Evolutionary conservation across 2,113 vertebrate genomes (phyloP).

Genomic region (Platycercus adscitus): DNA sequence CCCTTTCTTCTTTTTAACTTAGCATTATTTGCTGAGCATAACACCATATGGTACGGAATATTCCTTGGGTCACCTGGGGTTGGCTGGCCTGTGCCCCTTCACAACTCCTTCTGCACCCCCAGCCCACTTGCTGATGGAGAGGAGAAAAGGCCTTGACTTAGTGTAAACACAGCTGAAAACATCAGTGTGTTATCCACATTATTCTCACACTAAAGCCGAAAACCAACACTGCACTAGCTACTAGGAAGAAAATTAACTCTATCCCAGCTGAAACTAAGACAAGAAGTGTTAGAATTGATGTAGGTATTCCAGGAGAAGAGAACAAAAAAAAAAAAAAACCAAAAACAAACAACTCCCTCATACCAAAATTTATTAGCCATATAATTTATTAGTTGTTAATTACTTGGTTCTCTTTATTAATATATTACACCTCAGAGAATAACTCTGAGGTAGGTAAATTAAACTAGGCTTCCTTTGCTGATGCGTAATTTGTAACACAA

Average conservation of each 20-base stretch:
- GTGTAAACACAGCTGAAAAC: background rate
- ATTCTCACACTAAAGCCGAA: background rate
- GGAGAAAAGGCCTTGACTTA: background rate
- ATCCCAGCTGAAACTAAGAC: background rate
- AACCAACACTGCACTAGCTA: too few species aligned
- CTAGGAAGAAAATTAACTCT: background rate
- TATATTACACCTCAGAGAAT: constrained; percentile 41
- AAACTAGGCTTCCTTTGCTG: constrained; percentile 36
- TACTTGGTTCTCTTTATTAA: constrained; percentile 57
- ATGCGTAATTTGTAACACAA: constrained; percentile 45
- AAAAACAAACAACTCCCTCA: background rate
- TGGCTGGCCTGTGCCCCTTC: too few species aligned
- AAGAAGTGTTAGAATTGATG: background rate
- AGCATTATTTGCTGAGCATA: too few species aligned
- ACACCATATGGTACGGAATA: background rate
- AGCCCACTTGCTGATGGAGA: background rate
- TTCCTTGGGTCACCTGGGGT: too few species aligned
- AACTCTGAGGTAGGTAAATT: constrained; percentile 47
- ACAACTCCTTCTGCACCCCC: background rate
- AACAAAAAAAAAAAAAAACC: background rate
- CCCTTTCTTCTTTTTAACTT: background rate
- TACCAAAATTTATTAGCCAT: constrained; percentile 23
- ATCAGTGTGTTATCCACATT: background rate
- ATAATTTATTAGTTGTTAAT: constrained; percentile 62
- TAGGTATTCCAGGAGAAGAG: background rate